phyloP scores from a whole-genome alignment of 2,888 invertebrate genomes.

The Amaurobius ferox region DNA sequence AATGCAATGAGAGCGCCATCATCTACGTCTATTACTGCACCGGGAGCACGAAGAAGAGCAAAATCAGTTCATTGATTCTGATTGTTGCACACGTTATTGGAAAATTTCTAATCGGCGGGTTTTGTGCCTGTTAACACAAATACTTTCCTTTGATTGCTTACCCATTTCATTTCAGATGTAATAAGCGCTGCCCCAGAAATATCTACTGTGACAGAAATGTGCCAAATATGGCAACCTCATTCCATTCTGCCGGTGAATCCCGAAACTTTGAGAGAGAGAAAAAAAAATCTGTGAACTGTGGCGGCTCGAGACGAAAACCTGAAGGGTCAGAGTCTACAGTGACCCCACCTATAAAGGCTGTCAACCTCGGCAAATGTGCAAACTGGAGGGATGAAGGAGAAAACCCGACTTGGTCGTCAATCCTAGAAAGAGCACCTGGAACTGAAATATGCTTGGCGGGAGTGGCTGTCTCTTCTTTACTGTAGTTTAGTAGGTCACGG shows the following conservation, averaged over 20 bases:
- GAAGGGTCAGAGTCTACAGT: background rate
- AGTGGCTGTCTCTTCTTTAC: background rate
- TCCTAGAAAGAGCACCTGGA: no score
- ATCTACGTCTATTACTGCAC: no score
- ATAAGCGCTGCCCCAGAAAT: no score
- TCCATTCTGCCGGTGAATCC: background rate
- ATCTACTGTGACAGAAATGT: no score
- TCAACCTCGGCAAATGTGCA: slow-evolving; percentile 9
- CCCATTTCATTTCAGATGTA: no score
- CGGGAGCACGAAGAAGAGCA: no score
- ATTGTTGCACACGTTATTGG: no score
- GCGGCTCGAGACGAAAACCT: slow-evolving; percentile 11
- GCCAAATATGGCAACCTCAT: background rate
- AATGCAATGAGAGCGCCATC: no score
- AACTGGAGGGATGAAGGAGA: background rate
- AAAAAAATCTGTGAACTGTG: background rate
- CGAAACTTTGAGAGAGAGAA: background rate
- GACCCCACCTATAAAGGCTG: slow-evolving; percentile 37
- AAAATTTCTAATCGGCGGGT: no score
- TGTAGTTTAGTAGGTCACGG: background rate
- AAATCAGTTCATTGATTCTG: no score
- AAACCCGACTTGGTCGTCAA: slow-evolving; percentile 14
- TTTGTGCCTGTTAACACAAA: no score
- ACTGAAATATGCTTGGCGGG: background rate
- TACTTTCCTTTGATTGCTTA: no score